Evolutionary conservation across 2,113 vertebrate genomes (phyloP).

Genomic region (Phodopus roborovskii): DNA sequence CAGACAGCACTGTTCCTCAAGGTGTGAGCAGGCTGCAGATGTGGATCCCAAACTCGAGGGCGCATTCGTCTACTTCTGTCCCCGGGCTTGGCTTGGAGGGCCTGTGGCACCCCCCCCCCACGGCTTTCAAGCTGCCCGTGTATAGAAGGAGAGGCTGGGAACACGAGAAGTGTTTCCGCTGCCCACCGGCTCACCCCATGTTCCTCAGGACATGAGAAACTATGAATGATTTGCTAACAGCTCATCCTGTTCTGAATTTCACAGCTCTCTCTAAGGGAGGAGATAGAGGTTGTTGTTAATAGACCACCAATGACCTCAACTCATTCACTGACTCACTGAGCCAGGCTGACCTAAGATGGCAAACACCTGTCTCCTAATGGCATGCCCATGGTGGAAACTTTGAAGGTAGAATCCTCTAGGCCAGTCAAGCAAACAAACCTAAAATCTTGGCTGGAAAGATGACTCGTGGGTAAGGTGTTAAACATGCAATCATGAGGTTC

Average conservation of each 20-base stretch:
- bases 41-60: neutral
- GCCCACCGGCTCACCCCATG: accelerated
- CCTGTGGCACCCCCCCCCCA: accelerated
- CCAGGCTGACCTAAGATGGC: neutral
- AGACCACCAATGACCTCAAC: neutral
- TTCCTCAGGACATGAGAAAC: accelerated
- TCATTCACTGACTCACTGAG: neutral
- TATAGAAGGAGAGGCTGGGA: neutral
- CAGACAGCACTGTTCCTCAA: neutral
- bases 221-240: neutral
- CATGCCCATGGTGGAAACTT: neutral
- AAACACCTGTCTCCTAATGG: neutral
- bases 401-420: neutral
- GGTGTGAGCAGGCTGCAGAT: neutral
- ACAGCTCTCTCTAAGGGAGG: neutral
- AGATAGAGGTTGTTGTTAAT: neutral
- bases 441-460: neutral
- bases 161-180: accelerated
- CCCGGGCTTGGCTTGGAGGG: neutral
- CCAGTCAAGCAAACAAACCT: neutral
- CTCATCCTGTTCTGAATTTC: accelerated
- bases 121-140: accelerated
- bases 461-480: neutral
- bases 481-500: neutral
- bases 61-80: accelerated